Evolutionary conservation across 1,140 invertebrate genomes (phyloP).

Genomic region (Phymastichus coffea): DNA sequence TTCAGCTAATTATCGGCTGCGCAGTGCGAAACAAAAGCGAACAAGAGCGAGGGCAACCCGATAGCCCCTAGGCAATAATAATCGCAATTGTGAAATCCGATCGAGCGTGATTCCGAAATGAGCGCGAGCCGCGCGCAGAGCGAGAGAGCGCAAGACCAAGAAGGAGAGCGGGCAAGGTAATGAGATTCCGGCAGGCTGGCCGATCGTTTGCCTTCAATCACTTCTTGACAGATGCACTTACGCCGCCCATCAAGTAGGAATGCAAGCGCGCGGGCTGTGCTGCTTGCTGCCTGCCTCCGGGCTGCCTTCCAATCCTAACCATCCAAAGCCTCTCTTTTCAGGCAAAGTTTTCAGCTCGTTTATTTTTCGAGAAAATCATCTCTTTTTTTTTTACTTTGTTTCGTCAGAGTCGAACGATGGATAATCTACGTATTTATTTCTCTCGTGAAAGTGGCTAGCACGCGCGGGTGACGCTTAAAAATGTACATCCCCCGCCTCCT

Average conservation of each 20-base stretch:
- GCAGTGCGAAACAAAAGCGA: too few relatives aligned
- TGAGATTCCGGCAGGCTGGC: slow-evolving; percentile 37
- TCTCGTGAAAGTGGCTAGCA: background rate
- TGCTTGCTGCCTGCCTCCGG: background rate
- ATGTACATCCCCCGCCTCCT: background rate
- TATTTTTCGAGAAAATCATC: too few relatives aligned
- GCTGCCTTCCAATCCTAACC: slow-evolving; percentile 30
- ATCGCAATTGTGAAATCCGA: slow-evolving; percentile 53
- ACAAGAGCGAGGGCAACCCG: too few relatives aligned
- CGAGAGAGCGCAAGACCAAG: background rate
- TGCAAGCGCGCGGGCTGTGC: slow-evolving; percentile 37
- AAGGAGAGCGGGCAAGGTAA: slow-evolving; percentile 33
- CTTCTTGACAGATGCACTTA: slow-evolving; percentile 54
- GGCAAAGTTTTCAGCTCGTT: too few relatives aligned
- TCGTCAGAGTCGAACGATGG: background rate
- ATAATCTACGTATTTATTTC: slow-evolving; percentile 24
- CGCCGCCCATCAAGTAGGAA: slow-evolving; percentile 47
- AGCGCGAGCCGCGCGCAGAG: too few relatives aligned
- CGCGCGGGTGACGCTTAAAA: too few relatives aligned
- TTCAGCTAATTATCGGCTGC: too few relatives aligned
- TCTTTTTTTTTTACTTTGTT: background rate
- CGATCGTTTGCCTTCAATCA: slow-evolving; percentile 53
- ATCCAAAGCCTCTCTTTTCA: background rate
- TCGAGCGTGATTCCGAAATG: slow-evolving; percentile 44
- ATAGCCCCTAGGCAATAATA: slow-evolving; percentile 39